Conservation (phyloP, 2,888 invertebrate species). For the Platycheirus rosarum region DNA sequence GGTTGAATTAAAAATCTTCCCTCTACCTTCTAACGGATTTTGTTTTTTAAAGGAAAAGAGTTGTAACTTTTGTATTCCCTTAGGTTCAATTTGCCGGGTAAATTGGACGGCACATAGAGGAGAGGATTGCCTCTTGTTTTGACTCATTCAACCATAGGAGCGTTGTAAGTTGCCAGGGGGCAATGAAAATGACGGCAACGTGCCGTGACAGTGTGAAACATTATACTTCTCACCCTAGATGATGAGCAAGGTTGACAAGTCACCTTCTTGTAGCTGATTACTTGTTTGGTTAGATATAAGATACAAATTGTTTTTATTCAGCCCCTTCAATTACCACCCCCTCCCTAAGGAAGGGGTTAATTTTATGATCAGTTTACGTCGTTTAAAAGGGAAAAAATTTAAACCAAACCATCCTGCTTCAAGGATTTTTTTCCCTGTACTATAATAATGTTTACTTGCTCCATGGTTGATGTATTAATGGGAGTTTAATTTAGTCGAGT, state of each 20-base stretch:
- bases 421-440: conserved; percentile 3
- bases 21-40: conserved; percentile 42
- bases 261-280: conserved; percentile 55
- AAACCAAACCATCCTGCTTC: conserved; percentile 47
- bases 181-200: not conserved
- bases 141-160: conserved; percentile 54
- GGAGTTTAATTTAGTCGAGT: conserved; percentile 57
- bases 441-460: not conserved
- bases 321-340: not conserved
- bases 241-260: conserved; percentile 52
- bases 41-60: conserved; percentile 48
- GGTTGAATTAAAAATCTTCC: conserved; percentile 19
- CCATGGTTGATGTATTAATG: conserved; percentile 51
- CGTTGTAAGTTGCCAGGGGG: not conserved
- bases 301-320: conserved; percentile 22
- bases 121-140: conserved; percentile 37
- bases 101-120: too few relatives aligned
- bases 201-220: conserved; percentile 3
- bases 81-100: conserved; percentile 10
- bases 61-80: conserved; percentile 53
- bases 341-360: conserved; percentile 2
- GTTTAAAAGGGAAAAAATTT: conserved; percentile 31
- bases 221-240: conserved; percentile 26
- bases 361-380: conserved; percentile 32
- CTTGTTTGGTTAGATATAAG: conserved; percentile 40